These are phyloP conservation scores for Reticulitermes speratus DNA, from an alignment of 1,140 invertebrate genomes.

Conservation along the genomic window DNA sequence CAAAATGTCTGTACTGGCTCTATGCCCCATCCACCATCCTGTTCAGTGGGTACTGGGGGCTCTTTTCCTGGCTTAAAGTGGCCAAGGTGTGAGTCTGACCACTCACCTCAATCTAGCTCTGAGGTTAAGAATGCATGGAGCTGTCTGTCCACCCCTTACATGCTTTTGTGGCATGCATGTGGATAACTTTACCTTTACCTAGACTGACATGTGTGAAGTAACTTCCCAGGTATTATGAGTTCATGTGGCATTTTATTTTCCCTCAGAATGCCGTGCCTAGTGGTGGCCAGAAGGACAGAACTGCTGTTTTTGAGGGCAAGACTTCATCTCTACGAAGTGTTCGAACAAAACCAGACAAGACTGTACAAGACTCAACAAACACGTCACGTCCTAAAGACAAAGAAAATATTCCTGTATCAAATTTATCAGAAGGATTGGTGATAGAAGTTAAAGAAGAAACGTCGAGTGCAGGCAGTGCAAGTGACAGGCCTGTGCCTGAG, in stretches of 20 bases:
- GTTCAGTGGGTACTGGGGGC: too few species aligned
- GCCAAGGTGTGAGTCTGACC: too few species aligned
- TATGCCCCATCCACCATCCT: too few species aligned
- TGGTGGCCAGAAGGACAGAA: conserved; percentile 19
- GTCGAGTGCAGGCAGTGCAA: not conserved
- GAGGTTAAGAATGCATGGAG: too few species aligned
- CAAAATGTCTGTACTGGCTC: too few species aligned
- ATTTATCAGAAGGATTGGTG: not conserved
- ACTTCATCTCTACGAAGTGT: conserved; percentile 58
- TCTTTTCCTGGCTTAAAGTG: too few species aligned
- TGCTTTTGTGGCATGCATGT: too few species aligned
- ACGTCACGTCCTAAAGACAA: conserved; percentile 48
- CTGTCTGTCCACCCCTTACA: too few species aligned
- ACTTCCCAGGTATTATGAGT: not conserved
- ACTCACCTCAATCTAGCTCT: too few species aligned
- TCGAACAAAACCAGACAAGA: conserved; percentile 57
- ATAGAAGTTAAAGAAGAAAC: not conserved
- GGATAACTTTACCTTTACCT: too few species aligned
- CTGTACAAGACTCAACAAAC: conserved; percentile 44
- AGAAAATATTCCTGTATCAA: conserved; percentile 53
- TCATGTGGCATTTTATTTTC: conserved; percentile 10
- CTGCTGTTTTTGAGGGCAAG: conserved; percentile 43
- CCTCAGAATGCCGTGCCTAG: not conserved
- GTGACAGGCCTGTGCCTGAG: conserved; percentile 30
- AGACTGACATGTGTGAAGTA: too few species aligned